Base-by-base conservation (phyloP, 2,888 invertebrate species). In the Phortica magna region DNA sequence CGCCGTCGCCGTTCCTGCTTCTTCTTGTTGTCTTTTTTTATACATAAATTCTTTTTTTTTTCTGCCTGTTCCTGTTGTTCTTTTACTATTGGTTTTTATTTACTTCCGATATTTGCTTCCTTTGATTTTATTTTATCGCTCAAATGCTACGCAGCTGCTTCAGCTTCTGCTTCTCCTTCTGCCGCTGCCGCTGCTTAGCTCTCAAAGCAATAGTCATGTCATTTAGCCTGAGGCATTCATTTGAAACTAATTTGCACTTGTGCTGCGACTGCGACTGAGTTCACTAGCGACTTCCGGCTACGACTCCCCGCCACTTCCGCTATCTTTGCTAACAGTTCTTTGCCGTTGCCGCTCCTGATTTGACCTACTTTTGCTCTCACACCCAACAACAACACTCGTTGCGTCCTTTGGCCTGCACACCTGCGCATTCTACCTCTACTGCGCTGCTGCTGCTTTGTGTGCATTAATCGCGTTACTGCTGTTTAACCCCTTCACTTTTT, bases 31-130 rank as follows among this genome's bases (percentile, higher is more conserved):
- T 61, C 39, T 7, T 57, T 73, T 19, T n/a, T n/a, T n/a, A n/a
- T n/a, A n/a, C n/a, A n/a, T n/a, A n/a, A 4, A 14, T 7, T 42
- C 78, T 42, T 31, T 55, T 76, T 75, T 65, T 48, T 59, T 71
- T 79, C 78, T 31, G 2, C 31, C 31, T 31, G 61, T 61, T 48
- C 48, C 39, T 75, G 10, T 55, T 61, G 72, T 64, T 57, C 7
- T 59, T 73, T 79, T 78, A 77, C 82, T 83, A 84, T 85, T 87
- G 80, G 81, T 83, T 87, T 64, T 82, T 81, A 85, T 84, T 87
- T 87, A 83, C 87, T 87, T 87, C 87, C 87, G 83, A 74, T 84
- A 76, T 75, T 74, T 64, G 48, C 48, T 77, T 67, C 48, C 59
- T 70, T 79, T 55, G 39, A 39, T n/a, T 73, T 39, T 7, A 78